These are phyloP conservation scores for Todiramphus saurophagus DNA, from an alignment of 2,113 vertebrate genomes.

Conservation along the genomic window DNA sequence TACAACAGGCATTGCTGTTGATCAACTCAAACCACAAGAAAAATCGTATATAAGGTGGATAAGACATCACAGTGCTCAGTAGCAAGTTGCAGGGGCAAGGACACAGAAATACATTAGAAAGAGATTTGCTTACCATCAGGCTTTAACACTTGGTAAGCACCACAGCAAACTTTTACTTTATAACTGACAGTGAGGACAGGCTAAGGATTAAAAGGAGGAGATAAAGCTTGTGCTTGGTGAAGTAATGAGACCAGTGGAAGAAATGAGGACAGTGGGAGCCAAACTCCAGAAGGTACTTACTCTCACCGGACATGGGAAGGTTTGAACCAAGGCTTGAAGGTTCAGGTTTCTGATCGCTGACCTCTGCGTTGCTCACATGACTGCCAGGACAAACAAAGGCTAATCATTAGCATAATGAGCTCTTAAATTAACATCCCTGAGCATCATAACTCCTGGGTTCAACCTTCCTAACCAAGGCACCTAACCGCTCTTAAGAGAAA, in stretches of 20 bases:
- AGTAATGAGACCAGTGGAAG: background rate
- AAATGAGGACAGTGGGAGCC: background rate
- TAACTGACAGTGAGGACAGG: background rate
- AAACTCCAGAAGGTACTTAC: slow-evolving; percentile 68
- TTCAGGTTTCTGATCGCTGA: slow-evolving; percentile 77
- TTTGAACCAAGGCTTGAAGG: slow-evolving; percentile 76
- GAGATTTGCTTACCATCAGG: background rate
- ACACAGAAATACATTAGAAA: background rate
- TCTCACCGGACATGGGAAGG: slow-evolving; percentile 78
- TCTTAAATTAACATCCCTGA: background rate
- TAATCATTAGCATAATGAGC: background rate
- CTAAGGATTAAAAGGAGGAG: background rate
- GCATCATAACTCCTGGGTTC: background rate
- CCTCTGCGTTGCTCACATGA: slow-evolving; percentile 76
- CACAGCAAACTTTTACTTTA: background rate
- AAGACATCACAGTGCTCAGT: background rate
- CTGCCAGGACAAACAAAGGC: slow-evolving; percentile 64
- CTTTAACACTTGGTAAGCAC: background rate
- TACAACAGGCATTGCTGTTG: background rate
- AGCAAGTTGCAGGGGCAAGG: background rate
- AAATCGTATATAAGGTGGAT: background rate
- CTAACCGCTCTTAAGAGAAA: background rate
- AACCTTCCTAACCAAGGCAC: background rate
- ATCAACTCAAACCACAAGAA: background rate
- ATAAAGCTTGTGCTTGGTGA: background rate